phyloP scores from a whole-genome alignment of 1,140 invertebrate genomes.

The Zaprionus nigranus region DNA sequence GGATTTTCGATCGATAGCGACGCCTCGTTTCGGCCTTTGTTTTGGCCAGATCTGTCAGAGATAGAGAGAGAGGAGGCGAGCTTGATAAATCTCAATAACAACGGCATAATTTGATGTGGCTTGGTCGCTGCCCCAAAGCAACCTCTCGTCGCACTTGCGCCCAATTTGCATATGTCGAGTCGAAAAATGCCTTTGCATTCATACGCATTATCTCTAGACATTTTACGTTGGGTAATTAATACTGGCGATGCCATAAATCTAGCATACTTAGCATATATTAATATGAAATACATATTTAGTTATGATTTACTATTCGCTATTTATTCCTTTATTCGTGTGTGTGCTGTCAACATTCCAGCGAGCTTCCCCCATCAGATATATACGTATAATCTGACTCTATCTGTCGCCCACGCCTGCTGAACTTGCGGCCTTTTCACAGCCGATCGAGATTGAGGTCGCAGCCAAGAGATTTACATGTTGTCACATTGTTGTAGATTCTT shows the following conservation, averaged over 20 bases:
- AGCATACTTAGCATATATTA: constrained; percentile 78
- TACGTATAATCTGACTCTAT: not conserved
- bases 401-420: constrained; percentile 32
- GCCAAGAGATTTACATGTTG: constrained; percentile 70
- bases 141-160: constrained; percentile 33
- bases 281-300: constrained; percentile 68
- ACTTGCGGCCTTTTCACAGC: constrained; percentile 50
- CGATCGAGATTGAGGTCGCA: constrained; percentile 76
- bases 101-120: constrained; percentile 29
- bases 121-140: constrained; percentile 1
- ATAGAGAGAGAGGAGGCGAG: not conserved
- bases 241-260: constrained; percentile 72
- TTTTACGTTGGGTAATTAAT: constrained; percentile 64
- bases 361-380: not conserved
- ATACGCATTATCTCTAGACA: constrained; percentile 12
- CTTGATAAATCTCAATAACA: constrained; percentile 53
- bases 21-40: constrained; percentile 71
- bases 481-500: constrained; percentile 77
- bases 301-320: constrained; percentile 71
- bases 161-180: constrained; percentile 63
- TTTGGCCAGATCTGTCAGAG: constrained; percentile 52
- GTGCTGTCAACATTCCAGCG: constrained; percentile 60
- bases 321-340: constrained; percentile 33
- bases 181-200: constrained; percentile 37
- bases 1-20: constrained; percentile 37